Evolutionary conservation across 2,797 vertebrate species (phyloP).

Genomic region (Diglossa cyanea): DNA sequence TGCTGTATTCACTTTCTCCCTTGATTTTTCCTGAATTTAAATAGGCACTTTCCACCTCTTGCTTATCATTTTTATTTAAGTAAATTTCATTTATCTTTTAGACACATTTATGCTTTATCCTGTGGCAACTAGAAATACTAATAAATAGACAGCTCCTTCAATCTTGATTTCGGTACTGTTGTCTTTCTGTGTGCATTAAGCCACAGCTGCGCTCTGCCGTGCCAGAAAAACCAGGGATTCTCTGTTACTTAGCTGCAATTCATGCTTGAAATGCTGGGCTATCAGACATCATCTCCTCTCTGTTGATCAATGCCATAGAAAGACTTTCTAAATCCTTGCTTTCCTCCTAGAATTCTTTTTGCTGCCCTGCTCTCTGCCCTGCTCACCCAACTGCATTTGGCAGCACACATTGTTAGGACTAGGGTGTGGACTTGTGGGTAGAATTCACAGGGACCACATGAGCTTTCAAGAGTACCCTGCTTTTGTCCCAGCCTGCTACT

Average conservation of each 20-base stretch:
- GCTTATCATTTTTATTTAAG: not conserved
- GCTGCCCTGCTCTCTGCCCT: not conserved
- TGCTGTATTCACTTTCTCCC: not conserved
- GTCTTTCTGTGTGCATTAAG: not conserved
- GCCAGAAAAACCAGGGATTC: not conserved
- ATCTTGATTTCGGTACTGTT: not conserved
- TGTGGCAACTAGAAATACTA: not conserved
- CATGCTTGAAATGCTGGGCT: not conserved
- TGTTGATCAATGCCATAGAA: not conserved
- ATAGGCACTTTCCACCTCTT: not conserved
- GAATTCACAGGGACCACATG: accelerated
- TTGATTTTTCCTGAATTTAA: not conserved
- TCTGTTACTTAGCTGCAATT: not conserved
- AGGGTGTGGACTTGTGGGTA: not conserved
- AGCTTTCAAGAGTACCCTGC: not conserved
- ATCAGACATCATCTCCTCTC: not conserved
- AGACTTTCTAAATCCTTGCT: not conserved
- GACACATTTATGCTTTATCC: not conserved
- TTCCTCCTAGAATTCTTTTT: not conserved
- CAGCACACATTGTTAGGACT: not conserved
- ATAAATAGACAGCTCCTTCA: not conserved
- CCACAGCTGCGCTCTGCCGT: not conserved
- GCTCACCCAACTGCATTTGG: not conserved
- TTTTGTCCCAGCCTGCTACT: not conserved
- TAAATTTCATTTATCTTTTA: not conserved